phyloP scores from a whole-genome alignment of 2,888 invertebrate genomes.

The Vesta saturnalis region DNA sequence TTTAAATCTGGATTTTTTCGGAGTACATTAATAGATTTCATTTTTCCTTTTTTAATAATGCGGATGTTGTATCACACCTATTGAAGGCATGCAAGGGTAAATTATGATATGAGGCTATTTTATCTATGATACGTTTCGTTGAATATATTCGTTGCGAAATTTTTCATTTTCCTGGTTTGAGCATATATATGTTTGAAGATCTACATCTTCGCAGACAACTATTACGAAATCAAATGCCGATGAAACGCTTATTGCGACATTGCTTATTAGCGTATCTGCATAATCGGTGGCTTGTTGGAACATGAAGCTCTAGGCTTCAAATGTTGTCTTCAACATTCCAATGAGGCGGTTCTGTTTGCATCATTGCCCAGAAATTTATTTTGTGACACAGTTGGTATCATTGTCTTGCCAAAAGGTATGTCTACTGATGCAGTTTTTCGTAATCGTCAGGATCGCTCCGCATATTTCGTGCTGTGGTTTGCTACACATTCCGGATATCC shows the following conservation, averaged over 20 bases:
- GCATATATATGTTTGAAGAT: too few relatives aligned
- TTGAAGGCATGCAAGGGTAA: constrained; percentile 47
- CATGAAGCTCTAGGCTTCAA: too few relatives aligned
- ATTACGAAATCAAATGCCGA: too few relatives aligned
- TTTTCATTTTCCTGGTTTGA: too few relatives aligned
- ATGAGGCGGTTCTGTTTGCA: neutral
- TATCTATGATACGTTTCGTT: too few relatives aligned
- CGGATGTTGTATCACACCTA: too few relatives aligned
- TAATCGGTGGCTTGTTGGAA: too few relatives aligned
- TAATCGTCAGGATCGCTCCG: neutral
- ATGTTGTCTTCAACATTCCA: constrained; percentile 2
- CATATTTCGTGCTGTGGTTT: neutral
- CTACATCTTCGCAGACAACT: too few relatives aligned
- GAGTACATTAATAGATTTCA: constrained; percentile 32
- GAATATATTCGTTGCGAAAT: constrained; percentile 33
- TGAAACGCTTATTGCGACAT: too few relatives aligned
- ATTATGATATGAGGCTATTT: constrained; percentile 43
- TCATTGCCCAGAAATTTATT: constrained; percentile 18
- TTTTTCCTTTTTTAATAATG: constrained; percentile 47
- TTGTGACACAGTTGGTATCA: constrained; percentile 40
- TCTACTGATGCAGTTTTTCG: constrained; percentile 27
- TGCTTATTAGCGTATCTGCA: too few relatives aligned
- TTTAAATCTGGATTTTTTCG: constrained; percentile 40
- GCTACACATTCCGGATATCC: neutral
- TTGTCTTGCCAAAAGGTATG: constrained; percentile 36